phyloP scores from a whole-genome alignment of 2,888 invertebrate genomes.

The Ophioninae sp. region DNA sequence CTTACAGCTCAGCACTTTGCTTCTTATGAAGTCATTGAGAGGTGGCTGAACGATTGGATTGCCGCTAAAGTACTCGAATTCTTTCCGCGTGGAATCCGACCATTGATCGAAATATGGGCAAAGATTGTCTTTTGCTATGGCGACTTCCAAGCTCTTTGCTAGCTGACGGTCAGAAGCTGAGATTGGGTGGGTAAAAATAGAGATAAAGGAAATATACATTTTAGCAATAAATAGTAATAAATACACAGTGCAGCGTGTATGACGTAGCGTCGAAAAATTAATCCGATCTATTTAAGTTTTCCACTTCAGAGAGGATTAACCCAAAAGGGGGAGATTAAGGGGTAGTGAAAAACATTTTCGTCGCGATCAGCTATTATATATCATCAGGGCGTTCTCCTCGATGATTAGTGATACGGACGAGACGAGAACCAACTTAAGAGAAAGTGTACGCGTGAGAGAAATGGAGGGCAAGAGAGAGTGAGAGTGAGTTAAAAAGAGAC shows the following conservation, averaged over 20 bases:
- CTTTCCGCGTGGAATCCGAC: background rate
- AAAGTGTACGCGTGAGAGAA: background rate
- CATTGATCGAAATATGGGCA: background rate
- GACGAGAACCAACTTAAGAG: constrained; percentile 16
- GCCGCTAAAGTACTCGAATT: background rate
- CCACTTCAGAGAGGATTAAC: background rate
- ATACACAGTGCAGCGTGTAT: background rate
- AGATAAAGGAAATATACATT: too few species aligned
- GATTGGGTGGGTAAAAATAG: too few species aligned
- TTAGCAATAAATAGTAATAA: too few species aligned
- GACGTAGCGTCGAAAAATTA: background rate
- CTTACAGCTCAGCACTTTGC: background rate
- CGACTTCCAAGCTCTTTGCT: background rate
- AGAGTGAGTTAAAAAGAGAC: background rate
- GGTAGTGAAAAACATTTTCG: background rate
- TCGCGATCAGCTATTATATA: constrained; percentile 10
- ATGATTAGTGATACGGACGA: constrained; percentile 51
- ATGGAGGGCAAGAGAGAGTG: constrained; percentile 6
- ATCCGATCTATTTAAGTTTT: background rate
- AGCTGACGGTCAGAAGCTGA: too few species aligned
- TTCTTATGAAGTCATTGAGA: background rate
- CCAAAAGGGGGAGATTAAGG: background rate
- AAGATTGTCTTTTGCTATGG: background rate
- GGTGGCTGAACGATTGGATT: background rate
- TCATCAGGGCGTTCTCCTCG: constrained; percentile 5